Evolutionary conservation across 2,888 invertebrate species (phyloP), one percentile per base, ranked within the genome.

Genomic region (Capitulum mitella): DNA sequence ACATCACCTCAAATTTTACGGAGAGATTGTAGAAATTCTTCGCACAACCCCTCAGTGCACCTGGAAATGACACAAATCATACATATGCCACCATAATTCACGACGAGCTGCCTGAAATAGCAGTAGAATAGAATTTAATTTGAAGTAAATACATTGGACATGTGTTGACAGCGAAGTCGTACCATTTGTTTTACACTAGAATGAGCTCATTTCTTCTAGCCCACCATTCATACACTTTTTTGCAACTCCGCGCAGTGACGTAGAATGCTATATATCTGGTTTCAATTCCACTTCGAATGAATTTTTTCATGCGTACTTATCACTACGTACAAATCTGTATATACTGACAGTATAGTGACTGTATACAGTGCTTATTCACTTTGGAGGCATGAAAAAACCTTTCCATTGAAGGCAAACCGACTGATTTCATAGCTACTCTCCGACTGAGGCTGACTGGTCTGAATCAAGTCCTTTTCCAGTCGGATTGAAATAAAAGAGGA

Each of bases 1-100:
- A 58, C n/a, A 78, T 29, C 22, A 78, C 75, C 43, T 78, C 77
- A 34, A 78, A 78, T 32, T 54, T 19, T n/a, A 78, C 78, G 40
- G 51, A 26, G n/a, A 78, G 48, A 22, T 78, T 70, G 40, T 76
- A 78, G 22, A 78, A 40, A n/a, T 76, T 61, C 61, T 75, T 78
- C 29, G 76, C 78, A 32, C 61, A 61, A 16, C 76, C 78, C 22
- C 76, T 37, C 3, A 78, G 34, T 1, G 77, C 40, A 3, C 78
- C 78, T 78, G 54, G 5, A 51, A 48, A 48, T n/a, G 3, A 32
- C n/a, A 19, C 2, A 58, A 74, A 51, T 75, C 37, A 3, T 16
- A 51, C 16, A 51, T n/a, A n/a, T n/a, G 22, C 22, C 3, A 51
- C 12, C 22, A 16, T 14, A 51, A 16, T 51, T 51, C n/a, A n/a